Percentiles rank a stretch among this genome's conserved stretches.
These are phyloP conservation scores for Parasteatoda tepidariorum DNA, from an alignment of 1,140 invertebrate genomes.

Conservation along the genomic window DNA sequence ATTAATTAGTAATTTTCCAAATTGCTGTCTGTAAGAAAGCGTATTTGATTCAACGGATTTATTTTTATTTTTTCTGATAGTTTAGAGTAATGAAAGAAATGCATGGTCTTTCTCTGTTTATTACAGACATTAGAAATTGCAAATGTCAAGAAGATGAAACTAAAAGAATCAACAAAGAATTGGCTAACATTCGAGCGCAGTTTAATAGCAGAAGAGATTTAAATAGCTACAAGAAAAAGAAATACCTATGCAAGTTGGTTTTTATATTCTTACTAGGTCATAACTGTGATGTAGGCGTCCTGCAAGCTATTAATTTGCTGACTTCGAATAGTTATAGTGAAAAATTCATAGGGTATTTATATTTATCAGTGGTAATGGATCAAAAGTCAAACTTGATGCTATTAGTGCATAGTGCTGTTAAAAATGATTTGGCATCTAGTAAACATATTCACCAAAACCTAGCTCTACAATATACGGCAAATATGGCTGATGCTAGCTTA, in stretches of 20 bases:
- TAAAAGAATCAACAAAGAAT: constrained; percentile 99
- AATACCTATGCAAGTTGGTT: constrained; percentile 99
- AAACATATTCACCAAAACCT: constrained; percentile 99
- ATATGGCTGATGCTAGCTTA: constrained; percentile 99
- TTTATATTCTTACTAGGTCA: constrained; percentile 99
- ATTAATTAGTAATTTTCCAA: no score
- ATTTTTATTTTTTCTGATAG: no score
- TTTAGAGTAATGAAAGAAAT: no score
- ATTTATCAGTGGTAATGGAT: constrained; percentile 87
- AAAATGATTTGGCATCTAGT: constrained; percentile 95
- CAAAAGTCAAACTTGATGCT: constrained; percentile 99
- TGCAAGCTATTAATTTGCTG: constrained; percentile 99
- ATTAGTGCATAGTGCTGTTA: constrained; percentile 98
- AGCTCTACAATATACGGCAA: constrained; percentile 98
- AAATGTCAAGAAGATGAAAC: constrained; percentile 99
- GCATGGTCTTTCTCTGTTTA: constrained; percentile 99
- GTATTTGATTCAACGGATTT: no score
- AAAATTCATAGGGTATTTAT: constrained; percentile 90
- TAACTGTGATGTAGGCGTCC: constrained; percentile 99
- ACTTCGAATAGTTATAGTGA: constrained; percentile 99
- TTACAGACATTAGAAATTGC: constrained; percentile 99
- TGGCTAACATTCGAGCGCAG: constrained; percentile 99
- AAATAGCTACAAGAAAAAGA: constrained; percentile 99
- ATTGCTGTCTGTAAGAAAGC: no score
- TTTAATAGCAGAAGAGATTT: constrained; percentile 99